Evolutionary conservation across 1,140 invertebrate species (phyloP), one percentile per base, ranked within the genome.

Genomic region (Ylistrum balloti): DNA sequence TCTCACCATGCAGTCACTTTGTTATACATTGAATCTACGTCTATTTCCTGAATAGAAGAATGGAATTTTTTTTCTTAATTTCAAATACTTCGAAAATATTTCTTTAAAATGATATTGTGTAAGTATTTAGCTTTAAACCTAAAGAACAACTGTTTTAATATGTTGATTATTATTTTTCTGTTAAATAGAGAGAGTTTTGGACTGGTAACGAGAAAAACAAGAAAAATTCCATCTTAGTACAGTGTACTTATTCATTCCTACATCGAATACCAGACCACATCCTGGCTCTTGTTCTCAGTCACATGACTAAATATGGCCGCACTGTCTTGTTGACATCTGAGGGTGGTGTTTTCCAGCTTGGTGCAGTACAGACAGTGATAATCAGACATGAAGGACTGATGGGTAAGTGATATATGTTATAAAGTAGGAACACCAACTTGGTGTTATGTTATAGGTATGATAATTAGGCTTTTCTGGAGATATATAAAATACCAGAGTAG

Each of bases 341-440:
- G 56, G 93, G 94, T 22, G 92, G 92, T 74, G 94, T 94, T 13
- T 93, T 94, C 48, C 95, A 95, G 85, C 93, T 93, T 88, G 95
- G 95, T 74, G 94, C 94, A 32, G 94, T 94, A 0, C 92, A 95
- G 86, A 95, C 94, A 20, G 88, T 93, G 33, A 93, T 95, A 17
- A 90, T 92, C 45, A 86, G 91, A 33, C 74, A 92, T 11, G 85
- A 88, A n/a, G 89, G 86, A 74, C 48, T 88, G 45, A 45, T 86
- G 90, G 33, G 56, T 41, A 7, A 28, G 56, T 74, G 17, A 0
- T n/a, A 9, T 45, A 45, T 13, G 0, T 28, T 28, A 74, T 28
- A n/a, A n/a, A n/a, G n/a, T n/a, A n/a, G n/a, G n/a, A n/a, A n/a
- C n/a, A n/a, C n/a, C n/a, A n/a, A n/a, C n/a, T n/a, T n/a, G n/a